Base-by-base conservation (phyloP, 2,113 vertebrate species). In the Bos javanicus region DNA sequence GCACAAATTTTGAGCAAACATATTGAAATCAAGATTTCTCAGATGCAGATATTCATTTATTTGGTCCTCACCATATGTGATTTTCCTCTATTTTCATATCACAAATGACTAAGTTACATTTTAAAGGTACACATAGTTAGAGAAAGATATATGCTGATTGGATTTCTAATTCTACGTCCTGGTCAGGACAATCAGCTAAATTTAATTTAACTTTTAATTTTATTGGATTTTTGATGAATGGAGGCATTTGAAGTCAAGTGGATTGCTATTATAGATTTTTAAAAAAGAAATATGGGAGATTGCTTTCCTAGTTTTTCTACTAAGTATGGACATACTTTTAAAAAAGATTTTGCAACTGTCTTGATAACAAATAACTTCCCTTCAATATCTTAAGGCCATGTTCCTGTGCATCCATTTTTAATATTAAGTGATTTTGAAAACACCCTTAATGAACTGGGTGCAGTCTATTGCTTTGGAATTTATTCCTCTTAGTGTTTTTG, bases 121-220 rank as follows among this genome's bases (percentile, higher is more conserved):
- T 87, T 80, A 81, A 96, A 93, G 86, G 90, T 92, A 87, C 25
- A 84, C 50, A n/a, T 57, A 84, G 33, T 94, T 90, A 96, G 26
- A 76, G 90, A 60, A 94, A 96, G 94, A 97, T 92, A 52, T 30
- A 93, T 87, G 86, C 86, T 98, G 92, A 96, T 97, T 96, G 60
- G 71, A 90, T 98, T 98, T 96, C 56, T 93, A 87, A 85, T 93
- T 97, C 96, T 56, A 83, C 64, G n/a, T 23, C 3, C 56, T 85
- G 71, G 76, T 82, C 71, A 90, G 91, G 89, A 59, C 57, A 94
- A 95, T 94, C 93, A 81, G 71, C 57, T 91, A 87, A 94, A 97
- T 82, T 97, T 96, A 96, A 98, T 98, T 96, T 85, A 89, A 94
- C 91, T 74, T 94, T 97, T 97, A 94, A 95, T 97, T 95, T 98